phyloP scores from a whole-genome alignment of 2,888 invertebrate genomes.

The Drosophila macrothrix region DNA sequence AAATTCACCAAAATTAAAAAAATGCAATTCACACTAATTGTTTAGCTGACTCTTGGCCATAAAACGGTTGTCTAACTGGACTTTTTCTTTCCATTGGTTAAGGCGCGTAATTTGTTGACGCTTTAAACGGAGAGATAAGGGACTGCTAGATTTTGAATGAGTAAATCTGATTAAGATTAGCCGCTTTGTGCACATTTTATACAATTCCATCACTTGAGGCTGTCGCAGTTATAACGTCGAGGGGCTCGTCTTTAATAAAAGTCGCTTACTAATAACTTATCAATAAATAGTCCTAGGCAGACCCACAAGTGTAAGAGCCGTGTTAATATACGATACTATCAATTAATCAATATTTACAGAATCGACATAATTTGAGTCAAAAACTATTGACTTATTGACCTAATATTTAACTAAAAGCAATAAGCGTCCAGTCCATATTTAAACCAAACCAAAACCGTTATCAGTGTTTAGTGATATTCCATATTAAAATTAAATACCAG shows the following conservation, averaged over 20 bases:
- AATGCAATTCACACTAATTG: conserved; percentile 36
- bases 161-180: not conserved
- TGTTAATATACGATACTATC: conserved; percentile 4
- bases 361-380: not conserved
- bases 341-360: conserved; percentile 5
- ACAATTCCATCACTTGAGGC: not conserved
- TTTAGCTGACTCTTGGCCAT: conserved; percentile 11
- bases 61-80: not conserved
- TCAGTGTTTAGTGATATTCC: no score
- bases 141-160: not conserved
- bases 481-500: no score
- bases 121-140: not conserved
- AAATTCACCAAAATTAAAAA: not conserved
- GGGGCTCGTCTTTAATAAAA: conserved; percentile 25
- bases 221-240: not conserved
- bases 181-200: not conserved
- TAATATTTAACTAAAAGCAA: not conserved
- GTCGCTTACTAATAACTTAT: not conserved
- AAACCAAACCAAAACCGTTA: conserved; percentile 15
- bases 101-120: not conserved
- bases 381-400: not conserved
- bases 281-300: not conserved
- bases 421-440: conserved; percentile 27
- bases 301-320: conserved; percentile 1
- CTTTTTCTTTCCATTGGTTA: not conserved